Evolutionary conservation across 2,113 vertebrate genomes (phyloP), one percentile per base, ranked within the genome.

Genomic region (Xyliphius kryptos): DNA sequence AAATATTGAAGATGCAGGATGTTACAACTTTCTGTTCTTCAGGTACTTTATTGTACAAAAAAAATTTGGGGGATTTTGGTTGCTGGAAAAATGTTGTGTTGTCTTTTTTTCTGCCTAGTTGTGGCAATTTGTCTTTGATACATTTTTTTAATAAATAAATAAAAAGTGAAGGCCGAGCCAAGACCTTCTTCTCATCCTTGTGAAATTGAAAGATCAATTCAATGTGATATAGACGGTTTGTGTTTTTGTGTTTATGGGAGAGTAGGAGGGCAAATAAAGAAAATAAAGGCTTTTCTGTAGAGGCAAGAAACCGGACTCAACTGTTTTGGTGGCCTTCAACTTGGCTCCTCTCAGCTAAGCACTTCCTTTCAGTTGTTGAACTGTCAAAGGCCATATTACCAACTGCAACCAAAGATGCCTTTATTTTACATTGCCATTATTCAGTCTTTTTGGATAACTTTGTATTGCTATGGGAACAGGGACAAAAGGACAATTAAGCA

Each of bases 391-490:
- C 19, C n/a, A 11, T 40, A 52, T 22, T 52, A 17, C 41, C 26
- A 52, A 15, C 32, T 36, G 37, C 50, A 54, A 22, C 32, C 37
- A 2, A 10, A 49, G 48, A 49, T 63, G 43, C 54, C 13, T 36
- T 9, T 2, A 17, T 22, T 32, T 22, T 50, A 22, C 46, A 40
- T 26, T 32, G 3, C 15, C 43, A 54, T n/a, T 48, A 8, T n/a
- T 41, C 15, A 40, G 41, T 41, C 2, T 4, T 19, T 36, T 6
- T 51, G 61, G 54, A 48, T 53, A 16, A 9, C 20, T 21, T 62
- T 58, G 53, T 17, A 50, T 44, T 60, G 46, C 60, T 63, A 47
- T 71, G 16, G 47, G 46, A 67, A 56, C 36, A 41, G 14, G 47
- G 43, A 56, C 44, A 50, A 20, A 44, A 49, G 41, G 17, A 37